These are phyloP conservation scores for Orchesella flavescens DNA, from an alignment of 2,888 invertebrate genomes.

Conservation along the genomic window DNA sequence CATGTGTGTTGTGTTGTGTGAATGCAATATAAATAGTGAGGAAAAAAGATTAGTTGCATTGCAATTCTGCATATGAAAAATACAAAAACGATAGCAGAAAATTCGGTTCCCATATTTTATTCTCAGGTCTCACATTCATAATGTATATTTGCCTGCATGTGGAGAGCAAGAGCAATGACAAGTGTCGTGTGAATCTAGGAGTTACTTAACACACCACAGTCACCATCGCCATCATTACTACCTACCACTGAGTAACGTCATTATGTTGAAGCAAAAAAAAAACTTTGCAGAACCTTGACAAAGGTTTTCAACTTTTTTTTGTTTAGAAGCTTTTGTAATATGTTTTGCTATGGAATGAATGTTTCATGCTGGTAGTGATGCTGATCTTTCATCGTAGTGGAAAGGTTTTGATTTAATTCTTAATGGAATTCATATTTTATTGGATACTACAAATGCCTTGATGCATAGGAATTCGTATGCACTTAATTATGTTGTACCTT, in stretches of 20 bases:
- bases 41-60: not conserved
- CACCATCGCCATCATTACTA: slow-evolving; percentile 24
- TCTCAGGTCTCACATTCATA: slow-evolving; percentile 7
- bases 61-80: too few relatives aligned
- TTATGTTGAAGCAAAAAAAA: slow-evolving; percentile 36
- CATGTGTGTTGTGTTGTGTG: not conserved
- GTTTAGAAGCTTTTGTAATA: too few relatives aligned
- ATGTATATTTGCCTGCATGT: slow-evolving; percentile 15
- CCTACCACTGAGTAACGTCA: slow-evolving; percentile 52
- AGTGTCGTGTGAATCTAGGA: slow-evolving; percentile 47
- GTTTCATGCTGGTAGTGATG: slow-evolving; percentile 12
- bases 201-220: slow-evolving; percentile 44
- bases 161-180: slow-evolving; percentile 28
- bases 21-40: not conserved
- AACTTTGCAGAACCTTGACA: slow-evolving; percentile 1
- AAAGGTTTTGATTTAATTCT: too few relatives aligned
- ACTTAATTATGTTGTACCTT: too few relatives aligned
- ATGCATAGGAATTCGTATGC: too few relatives aligned
- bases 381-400: too few relatives aligned
- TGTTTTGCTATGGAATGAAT: not conserved
- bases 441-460: not conserved
- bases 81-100: too few relatives aligned
- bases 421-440: not conserved
- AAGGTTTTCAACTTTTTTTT: not conserved
- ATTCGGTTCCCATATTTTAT: too few relatives aligned